Evolutionary conservation across 2,113 vertebrate species (phyloP), one percentile per base, ranked within the genome.

Genomic region (Irena cyanogastra): DNA sequence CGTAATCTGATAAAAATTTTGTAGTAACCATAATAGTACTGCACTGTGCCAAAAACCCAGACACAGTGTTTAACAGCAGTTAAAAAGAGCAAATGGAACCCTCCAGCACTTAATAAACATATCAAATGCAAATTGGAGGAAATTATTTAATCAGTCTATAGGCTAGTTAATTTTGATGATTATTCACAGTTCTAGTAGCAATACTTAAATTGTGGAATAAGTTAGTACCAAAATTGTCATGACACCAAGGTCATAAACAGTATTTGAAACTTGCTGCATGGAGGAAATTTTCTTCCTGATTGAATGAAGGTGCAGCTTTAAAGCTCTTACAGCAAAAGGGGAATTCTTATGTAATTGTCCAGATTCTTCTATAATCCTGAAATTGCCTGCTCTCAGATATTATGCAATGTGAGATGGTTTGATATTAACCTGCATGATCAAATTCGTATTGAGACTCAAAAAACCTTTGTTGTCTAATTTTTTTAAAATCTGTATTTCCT

Each of bases 101-200:
- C 93, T 96, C 92, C 88, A 95, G 93, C 93, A 81, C 83, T 89
- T 92, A 81, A 93, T 86, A 96, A 96, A 92, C 83, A 71, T 94
- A 96, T 92, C 93, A 90, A 93, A 92, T 94, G 93, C 88, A 95
- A 96, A 95, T 96, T 93, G 80, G 65, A 95, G 88, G 71, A 92
- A 96, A 95, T 96, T 94, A 93, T 96, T 96, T 96, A 93, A 96
- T 96, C 93, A 92, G 79, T 95, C 68, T 60, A 88, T 94, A 82
- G 83, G 49, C 71, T 94, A 86, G 88, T 96, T 88, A 89, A 89
- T 96, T 95, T 52, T 86, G 60, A 89, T 93, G 69, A 81, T 95
- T 94, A 93, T 96, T 93, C 93, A 94, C 69, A 92, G 56, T 81
- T 95, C 88, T 90, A 71, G 69, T 68, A 78, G 83, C 81, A 92